Evolutionary conservation across 1,140 invertebrate genomes (phyloP).

Genomic region (Nautilus pompilius): DNA sequence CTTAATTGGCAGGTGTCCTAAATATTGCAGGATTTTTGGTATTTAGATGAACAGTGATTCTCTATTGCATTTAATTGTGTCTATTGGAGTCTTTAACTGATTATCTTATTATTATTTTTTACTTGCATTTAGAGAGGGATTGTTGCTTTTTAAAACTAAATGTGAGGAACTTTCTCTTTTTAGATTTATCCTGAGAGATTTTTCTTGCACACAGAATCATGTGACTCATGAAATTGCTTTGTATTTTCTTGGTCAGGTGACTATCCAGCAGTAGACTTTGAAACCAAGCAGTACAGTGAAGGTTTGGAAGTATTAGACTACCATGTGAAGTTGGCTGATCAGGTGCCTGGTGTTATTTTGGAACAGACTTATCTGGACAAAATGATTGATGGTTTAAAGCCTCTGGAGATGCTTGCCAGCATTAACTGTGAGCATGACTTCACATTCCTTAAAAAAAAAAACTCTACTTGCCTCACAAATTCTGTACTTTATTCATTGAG

Average conservation of each 20-base stretch:
- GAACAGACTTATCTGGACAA: conserved; percentile 53
- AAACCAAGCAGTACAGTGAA: conserved; percentile 50
- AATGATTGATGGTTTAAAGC: conserved; percentile 51
- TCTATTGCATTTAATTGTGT: too few relatives aligned
- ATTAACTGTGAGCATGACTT: too few relatives aligned
- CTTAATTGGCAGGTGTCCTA: too few relatives aligned
- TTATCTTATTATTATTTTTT: too few relatives aligned
- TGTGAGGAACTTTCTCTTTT: not conserved
- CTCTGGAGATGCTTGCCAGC: conserved; percentile 34
- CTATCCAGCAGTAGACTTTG: conserved; percentile 52
- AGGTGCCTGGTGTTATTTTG: conserved; percentile 49
- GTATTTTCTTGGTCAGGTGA: conserved; percentile 31
- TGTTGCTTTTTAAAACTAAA: not conserved
- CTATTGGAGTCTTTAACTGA: too few relatives aligned
- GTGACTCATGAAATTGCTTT: not conserved
- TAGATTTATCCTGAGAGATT: too few relatives aligned
- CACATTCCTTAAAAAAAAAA: too few relatives aligned
- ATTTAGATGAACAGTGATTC: too few relatives aligned
- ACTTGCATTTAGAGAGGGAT: too few relatives aligned
- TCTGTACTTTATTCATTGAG: too few relatives aligned
- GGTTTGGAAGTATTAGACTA: conserved; percentile 51
- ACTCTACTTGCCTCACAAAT: too few relatives aligned
- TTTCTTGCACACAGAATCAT: not conserved
- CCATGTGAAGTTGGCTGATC: conserved; percentile 45
- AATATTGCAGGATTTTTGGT: too few relatives aligned